These are phyloP conservation scores for Leptopilina syphax DNA, from an alignment of 2,888 invertebrate species.

Conservation along the genomic window DNA sequence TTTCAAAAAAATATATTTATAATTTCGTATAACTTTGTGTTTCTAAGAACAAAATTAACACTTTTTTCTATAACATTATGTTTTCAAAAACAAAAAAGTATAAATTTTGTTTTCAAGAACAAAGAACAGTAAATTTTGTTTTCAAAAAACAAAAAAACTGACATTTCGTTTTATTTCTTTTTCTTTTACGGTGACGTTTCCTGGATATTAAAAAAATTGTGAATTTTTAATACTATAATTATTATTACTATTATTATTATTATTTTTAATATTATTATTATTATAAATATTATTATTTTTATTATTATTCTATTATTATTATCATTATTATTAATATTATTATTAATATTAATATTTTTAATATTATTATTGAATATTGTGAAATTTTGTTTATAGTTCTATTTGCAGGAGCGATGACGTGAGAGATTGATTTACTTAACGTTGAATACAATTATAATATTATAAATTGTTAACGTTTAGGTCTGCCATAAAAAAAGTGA, in stretches of 20 bases:
- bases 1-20: too few relatives aligned
- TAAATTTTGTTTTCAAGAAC: too few relatives aligned
- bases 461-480: slow-evolving; percentile 50
- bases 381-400: slow-evolving; percentile 56
- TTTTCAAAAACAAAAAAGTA: too few relatives aligned
- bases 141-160: too few relatives aligned
- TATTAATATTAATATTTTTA: slow-evolving; percentile 29
- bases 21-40: too few relatives aligned
- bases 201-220: too few relatives aligned
- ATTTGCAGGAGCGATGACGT: slow-evolving; percentile 64
- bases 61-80: too few relatives aligned
- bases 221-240: slow-evolving; percentile 25
- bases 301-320: slow-evolving; percentile 43
- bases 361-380: slow-evolving; percentile 45
- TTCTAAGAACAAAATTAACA: too few relatives aligned
- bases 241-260: slow-evolving; percentile 23
- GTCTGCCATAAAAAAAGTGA: slow-evolving; percentile 42
- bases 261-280: slow-evolving; percentile 44
- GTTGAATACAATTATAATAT: slow-evolving; percentile 62
- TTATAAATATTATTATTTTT: slow-evolving; percentile 43
- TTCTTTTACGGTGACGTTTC: too few relatives aligned
- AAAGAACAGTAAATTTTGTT: too few relatives aligned
- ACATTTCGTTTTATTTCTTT: too few relatives aligned
- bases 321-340: not conserved
- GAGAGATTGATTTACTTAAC: slow-evolving; percentile 74